phyloP scores from a whole-genome alignment of 2,888 invertebrate genomes.

The Diarsia dahlii region DNA sequence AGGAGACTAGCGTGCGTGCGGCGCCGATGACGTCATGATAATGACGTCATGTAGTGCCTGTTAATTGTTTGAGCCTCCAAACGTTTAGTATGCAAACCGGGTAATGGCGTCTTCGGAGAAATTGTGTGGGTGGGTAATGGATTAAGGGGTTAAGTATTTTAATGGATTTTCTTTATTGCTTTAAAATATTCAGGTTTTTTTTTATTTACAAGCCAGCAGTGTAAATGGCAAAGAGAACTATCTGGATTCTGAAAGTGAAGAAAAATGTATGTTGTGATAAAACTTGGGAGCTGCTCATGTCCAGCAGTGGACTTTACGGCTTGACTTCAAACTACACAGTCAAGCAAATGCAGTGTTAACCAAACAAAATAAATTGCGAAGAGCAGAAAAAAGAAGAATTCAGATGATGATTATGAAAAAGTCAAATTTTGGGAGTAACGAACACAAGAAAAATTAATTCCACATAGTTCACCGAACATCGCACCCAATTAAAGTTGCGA shows the following conservation, averaged over 20 bases:
- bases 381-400: neutral
- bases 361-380: neutral
- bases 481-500: conserved; percentile 38
- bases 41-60: conserved; percentile 68
- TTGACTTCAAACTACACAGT: neutral
- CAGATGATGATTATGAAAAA: no score
- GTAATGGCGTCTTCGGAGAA: conserved; percentile 41
- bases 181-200: neutral
- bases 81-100: conserved; percentile 52
- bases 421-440: no score
- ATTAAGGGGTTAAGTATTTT: conserved; percentile 1
- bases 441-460: neutral
- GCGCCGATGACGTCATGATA: conserved; percentile 73
- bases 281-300: neutral
- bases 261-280: neutral
- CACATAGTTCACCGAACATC: conserved; percentile 27
- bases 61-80: conserved; percentile 64
- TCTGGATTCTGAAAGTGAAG: neutral
- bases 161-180: conserved; percentile 8
- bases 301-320: neutral
- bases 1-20: conserved; percentile 76
- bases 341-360: no score
- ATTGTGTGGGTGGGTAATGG: conserved; percentile 22
- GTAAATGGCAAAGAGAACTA: neutral
- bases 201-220: neutral